These are phyloP conservation scores for Fragum fragum DNA, from an alignment of 2,888 invertebrate genomes.

Conservation along the genomic window DNA sequence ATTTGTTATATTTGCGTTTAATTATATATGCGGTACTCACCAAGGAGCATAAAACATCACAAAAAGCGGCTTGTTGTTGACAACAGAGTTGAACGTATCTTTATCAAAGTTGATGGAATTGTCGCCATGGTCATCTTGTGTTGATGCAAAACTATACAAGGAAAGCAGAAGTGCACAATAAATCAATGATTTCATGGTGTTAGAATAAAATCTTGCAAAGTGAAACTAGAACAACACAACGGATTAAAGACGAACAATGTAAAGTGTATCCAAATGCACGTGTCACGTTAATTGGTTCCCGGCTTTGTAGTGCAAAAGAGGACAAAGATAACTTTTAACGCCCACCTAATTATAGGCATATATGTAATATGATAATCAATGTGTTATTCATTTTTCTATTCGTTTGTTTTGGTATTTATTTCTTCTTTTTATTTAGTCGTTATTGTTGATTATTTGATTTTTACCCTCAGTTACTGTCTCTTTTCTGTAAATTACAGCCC, in stretches of 20 bases:
- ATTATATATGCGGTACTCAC: conserved; percentile 72
- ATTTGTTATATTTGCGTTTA: too few species aligned
- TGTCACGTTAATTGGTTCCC: conserved; percentile 26
- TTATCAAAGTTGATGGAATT: conserved; percentile 69
- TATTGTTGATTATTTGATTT: too few species aligned
- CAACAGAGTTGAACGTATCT: conserved; percentile 71
- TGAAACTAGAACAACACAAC: conserved; percentile 18
- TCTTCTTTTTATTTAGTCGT: too few species aligned
- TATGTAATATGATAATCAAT: too few species aligned
- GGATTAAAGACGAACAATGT: not conserved
- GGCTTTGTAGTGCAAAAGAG: not conserved
- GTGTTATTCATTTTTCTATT: too few species aligned
- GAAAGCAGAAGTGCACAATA: conserved; percentile 18
- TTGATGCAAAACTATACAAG: conserved; percentile 29
- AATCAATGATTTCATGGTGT: not conserved
- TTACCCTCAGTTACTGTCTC: too few species aligned
- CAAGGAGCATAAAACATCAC: conserved; percentile 86
- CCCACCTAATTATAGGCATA: too few species aligned
- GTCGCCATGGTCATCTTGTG: conserved; percentile 72
- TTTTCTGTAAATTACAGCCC: too few species aligned
- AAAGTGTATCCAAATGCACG: conserved; percentile 28
- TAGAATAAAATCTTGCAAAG: not conserved
- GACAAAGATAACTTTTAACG: too few species aligned
- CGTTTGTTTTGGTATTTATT: too few species aligned
- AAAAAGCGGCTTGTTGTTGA: conserved; percentile 76